A percentile compares a stretch with the other conserved stretches of the same genome.
phyloP scores from a whole-genome alignment of 2,888 invertebrate species.

The Nephrotoma guestfalica region DNA sequence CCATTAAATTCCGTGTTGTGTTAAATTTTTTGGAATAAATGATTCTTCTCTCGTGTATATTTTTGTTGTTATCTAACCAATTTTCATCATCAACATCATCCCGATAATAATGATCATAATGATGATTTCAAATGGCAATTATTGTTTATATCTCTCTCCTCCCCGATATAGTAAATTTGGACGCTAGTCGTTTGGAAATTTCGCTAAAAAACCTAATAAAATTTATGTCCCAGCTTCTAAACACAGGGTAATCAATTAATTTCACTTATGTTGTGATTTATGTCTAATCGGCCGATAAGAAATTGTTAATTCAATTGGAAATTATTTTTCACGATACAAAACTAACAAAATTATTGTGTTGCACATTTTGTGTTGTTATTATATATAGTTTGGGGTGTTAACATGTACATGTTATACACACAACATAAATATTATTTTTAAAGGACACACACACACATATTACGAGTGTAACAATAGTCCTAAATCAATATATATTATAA shows the following conservation, averaged over 20 bases:
- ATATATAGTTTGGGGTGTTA: background rate
- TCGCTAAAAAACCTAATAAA: background rate
- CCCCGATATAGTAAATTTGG: background rate
- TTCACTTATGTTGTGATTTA: constrained; percentile 6
- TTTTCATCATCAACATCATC: background rate
- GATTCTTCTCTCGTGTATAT: background rate
- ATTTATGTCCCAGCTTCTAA: background rate
- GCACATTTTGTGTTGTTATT: background rate
- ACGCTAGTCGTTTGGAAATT: background rate
- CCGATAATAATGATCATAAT: background rate
- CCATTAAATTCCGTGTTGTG: background rate
- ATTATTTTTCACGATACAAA: background rate
- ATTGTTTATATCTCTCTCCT: background rate
- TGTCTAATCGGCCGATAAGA: constrained; percentile 4
- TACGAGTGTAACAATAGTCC: background rate
- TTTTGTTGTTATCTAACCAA: background rate
- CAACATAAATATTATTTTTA: background rate
- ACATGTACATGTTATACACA: background rate
- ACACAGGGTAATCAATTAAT: constrained; percentile 1
- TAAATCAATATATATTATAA: background rate
- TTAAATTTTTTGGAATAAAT: constrained; percentile 3
- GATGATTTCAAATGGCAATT: background rate
- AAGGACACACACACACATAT: background rate
- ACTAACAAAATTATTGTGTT: background rate
- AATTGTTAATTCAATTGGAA: constrained; percentile 3